These are phyloP conservation scores for Eulithis testata DNA, from an alignment of 2,888 invertebrate genomes.

Conservation along the genomic window DNA sequence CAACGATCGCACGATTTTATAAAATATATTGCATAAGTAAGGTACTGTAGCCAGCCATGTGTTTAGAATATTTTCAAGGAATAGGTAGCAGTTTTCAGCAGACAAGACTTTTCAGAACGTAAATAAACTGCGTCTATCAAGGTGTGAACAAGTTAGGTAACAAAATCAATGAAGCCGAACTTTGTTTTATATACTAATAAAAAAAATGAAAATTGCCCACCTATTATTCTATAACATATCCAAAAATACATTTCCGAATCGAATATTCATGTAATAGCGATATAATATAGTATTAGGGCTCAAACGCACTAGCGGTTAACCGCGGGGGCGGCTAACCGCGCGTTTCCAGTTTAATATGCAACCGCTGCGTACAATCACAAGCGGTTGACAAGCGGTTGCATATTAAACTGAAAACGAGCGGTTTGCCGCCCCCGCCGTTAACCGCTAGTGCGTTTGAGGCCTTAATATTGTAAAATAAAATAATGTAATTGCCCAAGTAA, in stretches of 20 bases:
- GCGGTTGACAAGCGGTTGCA: too few species aligned
- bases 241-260: conserved; percentile 34
- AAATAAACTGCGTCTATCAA: conserved; percentile 19
- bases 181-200: conserved; percentile 16
- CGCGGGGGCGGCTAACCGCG: too few species aligned
- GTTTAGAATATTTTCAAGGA: conserved; percentile 1
- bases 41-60: neutral
- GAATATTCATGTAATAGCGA: conserved; percentile 11
- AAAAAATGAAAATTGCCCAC: conserved; percentile 23
- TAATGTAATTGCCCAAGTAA: conserved; percentile 21
- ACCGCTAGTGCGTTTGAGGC: too few species aligned
- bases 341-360: too few species aligned
- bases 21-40: conserved; percentile 9
- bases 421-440: too few species aligned
- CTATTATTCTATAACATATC: conserved; percentile 29
- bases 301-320: too few species aligned
- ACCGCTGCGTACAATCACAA: too few species aligned
- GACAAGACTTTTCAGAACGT: conserved; percentile 8
- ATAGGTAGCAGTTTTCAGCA: conserved; percentile 16
- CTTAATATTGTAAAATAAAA: conserved; percentile 11
- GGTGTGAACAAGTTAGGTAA: conserved; percentile 29
- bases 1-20: conserved; percentile 15
- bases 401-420: too few species aligned
- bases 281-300: conserved; percentile 14
- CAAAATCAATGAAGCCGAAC: conserved; percentile 22